phyloP scores from a whole-genome alignment of 2,113 vertebrate genomes.

The Tenrec ecaudatus region DNA sequence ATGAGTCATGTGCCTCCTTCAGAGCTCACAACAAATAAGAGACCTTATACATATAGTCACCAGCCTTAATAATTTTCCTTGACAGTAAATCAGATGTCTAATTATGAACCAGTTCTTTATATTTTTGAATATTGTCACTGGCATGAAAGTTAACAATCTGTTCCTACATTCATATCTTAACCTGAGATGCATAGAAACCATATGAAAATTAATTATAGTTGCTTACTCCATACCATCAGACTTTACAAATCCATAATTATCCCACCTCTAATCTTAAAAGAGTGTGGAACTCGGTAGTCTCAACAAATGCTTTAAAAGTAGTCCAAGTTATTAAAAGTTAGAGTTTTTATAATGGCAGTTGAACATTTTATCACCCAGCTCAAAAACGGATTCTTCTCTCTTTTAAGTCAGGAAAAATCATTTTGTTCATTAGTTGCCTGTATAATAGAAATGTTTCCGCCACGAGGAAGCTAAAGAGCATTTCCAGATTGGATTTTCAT shows the following conservation, averaged over 20 bases:
- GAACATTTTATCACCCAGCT: slow-evolving; percentile 12
- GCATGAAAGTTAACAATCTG: not conserved
- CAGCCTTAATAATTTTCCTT: slow-evolving; percentile 4
- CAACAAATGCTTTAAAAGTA: slow-evolving; percentile 1
- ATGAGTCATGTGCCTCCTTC: too few relatives aligned
- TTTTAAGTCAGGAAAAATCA: not conserved
- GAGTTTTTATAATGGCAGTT: slow-evolving; percentile 15
- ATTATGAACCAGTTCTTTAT: slow-evolving; percentile 13
- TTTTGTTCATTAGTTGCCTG: slow-evolving; percentile 23
- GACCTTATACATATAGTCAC: not conserved
- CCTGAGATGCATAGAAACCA: not conserved
- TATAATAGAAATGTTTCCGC: slow-evolving; percentile 25
- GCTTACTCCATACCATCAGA: too few relatives aligned
- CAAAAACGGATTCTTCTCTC: slow-evolving; percentile 25
- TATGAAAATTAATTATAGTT: too few relatives aligned
- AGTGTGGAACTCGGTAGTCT: not conserved
- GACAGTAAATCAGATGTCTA: not conserved
- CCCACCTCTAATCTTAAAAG: not conserved
- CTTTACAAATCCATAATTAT: too few relatives aligned
- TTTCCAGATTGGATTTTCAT: not conserved
- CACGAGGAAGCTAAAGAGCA: not conserved
- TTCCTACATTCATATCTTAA: slow-evolving; percentile 17
- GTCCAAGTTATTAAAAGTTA: not conserved
- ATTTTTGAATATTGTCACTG: not conserved
- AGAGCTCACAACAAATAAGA: too few relatives aligned